phyloP scores from a whole-genome alignment of 2,113 vertebrate genomes.

The Tauraco erythrolophus region DNA sequence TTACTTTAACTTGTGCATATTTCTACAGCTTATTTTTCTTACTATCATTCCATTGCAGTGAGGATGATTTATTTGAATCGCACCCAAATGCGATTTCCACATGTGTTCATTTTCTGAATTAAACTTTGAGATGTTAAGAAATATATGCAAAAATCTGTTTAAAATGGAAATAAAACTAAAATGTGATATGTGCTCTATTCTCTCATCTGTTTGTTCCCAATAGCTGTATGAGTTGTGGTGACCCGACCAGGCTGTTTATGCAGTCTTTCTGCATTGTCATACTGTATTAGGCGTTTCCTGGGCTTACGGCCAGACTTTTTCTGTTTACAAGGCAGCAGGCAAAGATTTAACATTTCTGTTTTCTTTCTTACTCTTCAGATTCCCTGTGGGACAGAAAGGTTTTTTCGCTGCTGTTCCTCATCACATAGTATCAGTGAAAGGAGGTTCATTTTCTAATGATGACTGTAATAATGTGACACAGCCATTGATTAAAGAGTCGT shows the following conservation, averaged over 20 bases:
- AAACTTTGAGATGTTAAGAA: neutral
- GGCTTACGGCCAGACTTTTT: constrained; percentile 48
- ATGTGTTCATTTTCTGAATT: neutral
- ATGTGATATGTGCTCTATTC: neutral
- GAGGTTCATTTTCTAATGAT: constrained; percentile 32
- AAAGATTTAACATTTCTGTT: constrained; percentile 45
- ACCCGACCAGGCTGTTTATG: neutral
- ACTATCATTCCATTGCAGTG: neutral
- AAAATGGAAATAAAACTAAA: neutral
- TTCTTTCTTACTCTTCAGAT: constrained; percentile 16
- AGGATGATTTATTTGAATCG: neutral
- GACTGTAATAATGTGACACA: constrained; percentile 44
- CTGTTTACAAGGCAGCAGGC: constrained; percentile 59
- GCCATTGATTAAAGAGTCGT: constrained; percentile 57
- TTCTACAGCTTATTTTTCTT: neutral
- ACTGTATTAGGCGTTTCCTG: constrained; percentile 27
- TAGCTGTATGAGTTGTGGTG: constrained; percentile 1
- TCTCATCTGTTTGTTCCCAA: constrained; percentile 3
- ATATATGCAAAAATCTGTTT: neutral
- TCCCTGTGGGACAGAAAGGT: neutral
- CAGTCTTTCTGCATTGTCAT: constrained; percentile 37
- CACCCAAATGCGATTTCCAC: neutral
- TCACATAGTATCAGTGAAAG: constrained; percentile 37
- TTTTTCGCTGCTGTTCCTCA: constrained; percentile 30
- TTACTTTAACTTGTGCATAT: neutral